Base-by-base conservation (phyloP, 2,797 vertebrate species). In the Enteromius trimaculatus region DNA sequence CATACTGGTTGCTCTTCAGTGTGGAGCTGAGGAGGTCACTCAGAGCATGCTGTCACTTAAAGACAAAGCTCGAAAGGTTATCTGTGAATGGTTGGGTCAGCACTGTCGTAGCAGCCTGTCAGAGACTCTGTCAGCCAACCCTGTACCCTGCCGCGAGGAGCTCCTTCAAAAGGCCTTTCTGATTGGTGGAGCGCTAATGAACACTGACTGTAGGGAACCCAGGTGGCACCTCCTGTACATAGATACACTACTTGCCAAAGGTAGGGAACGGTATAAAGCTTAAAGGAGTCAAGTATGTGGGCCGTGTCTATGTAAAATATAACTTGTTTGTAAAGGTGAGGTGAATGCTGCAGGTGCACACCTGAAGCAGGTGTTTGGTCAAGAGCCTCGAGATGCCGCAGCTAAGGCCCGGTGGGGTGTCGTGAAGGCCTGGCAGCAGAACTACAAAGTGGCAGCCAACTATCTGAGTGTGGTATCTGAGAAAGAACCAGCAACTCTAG, bases 31-130 rank as follows among this genome's bases (percentile, higher is more conserved):
- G 23, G 83, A 88, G 0, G 96, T 94, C 65, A 92, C 93, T 86
- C 92, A 92, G 80, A 95, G 96, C 91, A 94, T 99, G 84, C 77
- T 94, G 68, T 95, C 95, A 3, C 92, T 99, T 86, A 97, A 96
- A 90, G 94, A 90, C 2, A 95, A 95, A 84, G 92, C 95, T 44
- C 93, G 86, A 79, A 87, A 77, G 1, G 81, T 96, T 71, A 86
- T 98, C 72, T 93, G 93, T 16, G 94, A 93, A 71, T 97, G 96
- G 96, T 93, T 99, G 86, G 91, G 95, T 64, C 91, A 95, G 81
- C 92, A 90, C 51, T 95, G 96, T 91, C 94, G 89, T 72, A 84
- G 81, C 14, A 86, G 10, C 0, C 90, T 98, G 85, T 90, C 89
- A 5, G 90, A 94, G 55, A 83, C 89, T 51, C 68, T 94, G 2